phyloP scores from a whole-genome alignment of 1,140 invertebrate species.

The Heliconius congener region DNA sequence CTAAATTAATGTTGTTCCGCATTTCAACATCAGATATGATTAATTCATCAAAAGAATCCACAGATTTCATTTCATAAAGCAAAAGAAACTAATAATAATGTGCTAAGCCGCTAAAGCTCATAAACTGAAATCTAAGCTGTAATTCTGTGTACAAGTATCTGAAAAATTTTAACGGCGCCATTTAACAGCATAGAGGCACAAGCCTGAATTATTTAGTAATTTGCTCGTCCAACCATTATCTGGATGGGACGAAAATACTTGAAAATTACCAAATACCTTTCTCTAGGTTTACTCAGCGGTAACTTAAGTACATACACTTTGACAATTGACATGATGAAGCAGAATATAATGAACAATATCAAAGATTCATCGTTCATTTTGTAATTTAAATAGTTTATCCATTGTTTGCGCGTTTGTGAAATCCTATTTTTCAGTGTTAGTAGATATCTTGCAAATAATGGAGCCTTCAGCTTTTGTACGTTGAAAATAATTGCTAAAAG shows the following conservation, averaged over 20 bases:
- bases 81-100: constrained; percentile 17
- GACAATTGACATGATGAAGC: neutral
- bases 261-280: constrained; percentile 8
- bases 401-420: neutral
- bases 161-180: constrained; percentile 22
- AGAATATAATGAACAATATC: neutral
- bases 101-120: constrained; percentile 14
- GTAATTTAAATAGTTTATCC: neutral
- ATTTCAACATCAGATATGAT: neutral
- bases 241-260: constrained; percentile 1
- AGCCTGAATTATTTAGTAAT: constrained; percentile 19
- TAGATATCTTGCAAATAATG: neutral
- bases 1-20: neutral
- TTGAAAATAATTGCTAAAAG: neutral
- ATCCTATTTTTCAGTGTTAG: neutral
- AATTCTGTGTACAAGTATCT: constrained; percentile 23
- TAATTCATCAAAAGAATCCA: neutral
- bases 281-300: neutral
- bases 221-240: constrained; percentile 11
- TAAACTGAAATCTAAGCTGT: constrained; percentile 25
- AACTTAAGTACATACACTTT: neutral
- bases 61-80: constrained; percentile 3
- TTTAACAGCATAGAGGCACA: constrained; percentile 12
- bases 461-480: neutral
- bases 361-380: neutral